phyloP scores from a whole-genome alignment of 1,140 invertebrate species.

The Drosophila tristis region DNA sequence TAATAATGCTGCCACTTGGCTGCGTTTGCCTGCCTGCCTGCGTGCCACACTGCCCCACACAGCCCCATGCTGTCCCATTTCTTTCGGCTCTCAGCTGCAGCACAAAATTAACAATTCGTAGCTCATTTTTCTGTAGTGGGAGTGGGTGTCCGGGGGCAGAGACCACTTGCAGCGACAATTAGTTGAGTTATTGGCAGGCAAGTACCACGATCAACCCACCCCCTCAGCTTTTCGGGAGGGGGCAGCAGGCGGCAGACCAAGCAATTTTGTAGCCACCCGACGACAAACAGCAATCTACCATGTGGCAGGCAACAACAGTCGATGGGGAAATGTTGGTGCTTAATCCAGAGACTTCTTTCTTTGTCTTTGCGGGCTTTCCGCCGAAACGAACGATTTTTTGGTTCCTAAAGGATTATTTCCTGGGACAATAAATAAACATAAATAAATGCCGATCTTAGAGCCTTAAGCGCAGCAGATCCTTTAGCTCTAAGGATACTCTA shows the following conservation, averaged over 20 bases:
- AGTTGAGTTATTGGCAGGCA: slow-evolving; percentile 48
- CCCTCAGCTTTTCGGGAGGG: background rate
- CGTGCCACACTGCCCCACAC: slow-evolving; percentile 13
- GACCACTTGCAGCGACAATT: slow-evolving; percentile 49
- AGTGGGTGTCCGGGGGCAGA: background rate
- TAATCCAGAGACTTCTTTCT: background rate
- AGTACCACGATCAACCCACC: slow-evolving; percentile 1
- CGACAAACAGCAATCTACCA: slow-evolving; percentile 15
- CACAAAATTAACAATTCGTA: slow-evolving; percentile 52
- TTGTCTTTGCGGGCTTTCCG: background rate
- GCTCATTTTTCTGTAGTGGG: slow-evolving; percentile 42
- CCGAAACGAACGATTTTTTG: background rate
- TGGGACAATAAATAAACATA: background rate
- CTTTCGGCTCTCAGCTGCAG: slow-evolving; percentile 35
- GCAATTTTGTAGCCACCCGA: slow-evolving; percentile 23
- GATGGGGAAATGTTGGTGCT: background rate
- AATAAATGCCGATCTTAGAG: background rate
- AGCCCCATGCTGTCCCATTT: slow-evolving; percentile 5
- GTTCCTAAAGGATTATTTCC: too few species aligned
- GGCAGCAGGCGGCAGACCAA: background rate
- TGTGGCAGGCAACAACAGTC: background rate
- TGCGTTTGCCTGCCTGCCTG: slow-evolving; percentile 27
- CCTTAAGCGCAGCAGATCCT: too few species aligned
- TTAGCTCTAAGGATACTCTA: too few species aligned
- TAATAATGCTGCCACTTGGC: slow-evolving; percentile 49